These are phyloP conservation scores for Hermaeophaga mercurialis DNA, from an alignment of 2,888 invertebrate genomes.

Conservation along the genomic window DNA sequence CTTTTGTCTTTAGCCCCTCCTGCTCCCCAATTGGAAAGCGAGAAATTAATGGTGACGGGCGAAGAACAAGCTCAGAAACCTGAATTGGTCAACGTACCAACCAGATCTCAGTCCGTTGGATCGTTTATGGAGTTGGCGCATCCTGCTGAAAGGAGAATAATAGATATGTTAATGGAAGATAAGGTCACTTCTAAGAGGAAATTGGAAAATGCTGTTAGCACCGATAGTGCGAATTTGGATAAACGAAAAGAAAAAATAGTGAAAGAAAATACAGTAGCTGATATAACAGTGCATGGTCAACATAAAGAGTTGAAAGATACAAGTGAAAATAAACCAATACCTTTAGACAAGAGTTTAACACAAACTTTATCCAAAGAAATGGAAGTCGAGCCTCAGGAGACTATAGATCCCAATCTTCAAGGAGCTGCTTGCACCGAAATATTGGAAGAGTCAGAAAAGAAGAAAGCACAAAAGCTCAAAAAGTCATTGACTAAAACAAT, in stretches of 20 bases:
- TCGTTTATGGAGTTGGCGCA: conserved; percentile 72
- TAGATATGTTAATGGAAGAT: conserved; percentile 71
- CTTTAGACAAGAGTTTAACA: conserved; percentile 51
- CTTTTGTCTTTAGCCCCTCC: conserved; percentile 85
- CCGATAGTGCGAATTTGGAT: conserved; percentile 62
- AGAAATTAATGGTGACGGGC: conserved; percentile 72
- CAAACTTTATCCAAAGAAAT: conserved; percentile 51
- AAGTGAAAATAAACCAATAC: conserved; percentile 47
- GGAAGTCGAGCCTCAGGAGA: conserved; percentile 49
- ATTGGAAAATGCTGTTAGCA: conserved; percentile 75
- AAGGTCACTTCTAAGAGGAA: conserved; percentile 73
- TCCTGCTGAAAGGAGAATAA: conserved; percentile 73
- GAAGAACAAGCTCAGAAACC: conserved; percentile 53
- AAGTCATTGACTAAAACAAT: conserved; percentile 47
- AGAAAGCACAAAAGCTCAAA: conserved; percentile 51
- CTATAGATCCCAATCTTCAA: conserved; percentile 49
- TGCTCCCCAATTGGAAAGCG: conserved; percentile 72
- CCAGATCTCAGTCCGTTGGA: conserved; percentile 71
- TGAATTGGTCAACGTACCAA: conserved; percentile 50
- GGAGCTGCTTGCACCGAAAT: conserved; percentile 58
- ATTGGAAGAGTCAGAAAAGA: conserved; percentile 54
- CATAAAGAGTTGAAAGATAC: conserved; percentile 48
- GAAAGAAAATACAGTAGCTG: conserved; percentile 56
- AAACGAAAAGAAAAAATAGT: conserved; percentile 67
- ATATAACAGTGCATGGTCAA: conserved; percentile 51